A percentile compares a stretch with the other conserved stretches of the same genome.
Conservation (phyloP, 2,797 vertebrate species). For the Vipera latastei region DNA sequence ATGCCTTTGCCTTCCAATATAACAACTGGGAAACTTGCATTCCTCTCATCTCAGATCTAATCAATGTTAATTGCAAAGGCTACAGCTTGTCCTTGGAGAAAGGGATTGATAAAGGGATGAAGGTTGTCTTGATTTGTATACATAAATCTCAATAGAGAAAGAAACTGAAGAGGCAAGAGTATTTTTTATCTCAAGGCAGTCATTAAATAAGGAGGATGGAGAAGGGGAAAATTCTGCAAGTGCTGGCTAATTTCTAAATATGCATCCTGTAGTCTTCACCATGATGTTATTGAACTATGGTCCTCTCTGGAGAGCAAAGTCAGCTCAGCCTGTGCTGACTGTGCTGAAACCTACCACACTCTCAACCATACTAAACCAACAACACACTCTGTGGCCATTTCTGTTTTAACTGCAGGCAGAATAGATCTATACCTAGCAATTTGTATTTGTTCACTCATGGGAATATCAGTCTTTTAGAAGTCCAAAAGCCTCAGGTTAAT, state of each 20-base stretch:
- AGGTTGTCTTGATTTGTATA: conserved; percentile 19
- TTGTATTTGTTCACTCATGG: not conserved
- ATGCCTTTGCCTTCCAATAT: not conserved
- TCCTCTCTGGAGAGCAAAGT: conserved; percentile 27
- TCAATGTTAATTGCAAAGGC: conserved; percentile 23
- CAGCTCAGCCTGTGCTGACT: not conserved
- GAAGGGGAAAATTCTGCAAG: conserved; percentile 24
- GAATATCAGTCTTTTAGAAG: not conserved
- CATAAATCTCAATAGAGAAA: conserved; percentile 20
- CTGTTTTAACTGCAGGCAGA: not conserved
- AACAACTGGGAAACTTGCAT: not conserved
- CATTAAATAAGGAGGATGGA: not conserved
- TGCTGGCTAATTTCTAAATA: conserved; percentile 28
- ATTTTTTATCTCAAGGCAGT: not conserved
- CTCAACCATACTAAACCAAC: not conserved
- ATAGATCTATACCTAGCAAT: not conserved
- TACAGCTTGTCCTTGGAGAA: not conserved
- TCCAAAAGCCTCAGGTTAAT: not conserved
- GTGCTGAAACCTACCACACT: no score
- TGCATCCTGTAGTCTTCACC: accelerated
- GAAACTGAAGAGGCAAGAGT: not conserved
- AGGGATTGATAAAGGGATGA: conserved; percentile 8
- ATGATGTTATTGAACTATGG: conserved; percentile 28
- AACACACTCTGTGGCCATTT: not conserved
- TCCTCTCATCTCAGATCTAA: not conserved